Conservation (phyloP, 2,888 invertebrate species). For the Rhogogaster chlorosoma region DNA sequence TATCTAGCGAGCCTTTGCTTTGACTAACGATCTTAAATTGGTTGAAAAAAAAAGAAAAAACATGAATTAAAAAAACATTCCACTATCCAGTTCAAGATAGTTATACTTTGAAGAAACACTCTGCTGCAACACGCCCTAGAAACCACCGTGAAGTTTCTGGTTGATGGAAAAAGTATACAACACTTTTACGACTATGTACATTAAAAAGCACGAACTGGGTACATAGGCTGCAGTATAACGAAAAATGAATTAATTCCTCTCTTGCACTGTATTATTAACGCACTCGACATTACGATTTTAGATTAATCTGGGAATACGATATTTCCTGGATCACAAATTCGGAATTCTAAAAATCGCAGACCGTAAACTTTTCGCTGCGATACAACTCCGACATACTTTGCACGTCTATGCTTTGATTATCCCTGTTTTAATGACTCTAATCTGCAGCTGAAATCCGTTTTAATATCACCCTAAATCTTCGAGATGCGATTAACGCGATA, state of each 20-base stretch:
- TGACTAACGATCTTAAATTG: slow-evolving; percentile 13
- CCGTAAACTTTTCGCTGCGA: not conserved
- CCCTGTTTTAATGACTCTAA: not conserved
- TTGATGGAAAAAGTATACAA: not conserved
- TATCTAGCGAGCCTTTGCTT: slow-evolving; percentile 1
- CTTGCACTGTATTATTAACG: slow-evolving; percentile 31
- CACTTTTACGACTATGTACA: not conserved
- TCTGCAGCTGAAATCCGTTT: not conserved
- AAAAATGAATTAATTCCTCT: not conserved
- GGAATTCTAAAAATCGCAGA: not conserved
- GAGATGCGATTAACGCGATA: slow-evolving; percentile 32
- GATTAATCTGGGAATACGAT: not conserved
- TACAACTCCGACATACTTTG: not conserved
- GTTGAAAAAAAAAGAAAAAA: not conserved
- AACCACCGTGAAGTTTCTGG: slow-evolving; percentile 34
- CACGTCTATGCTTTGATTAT: not conserved
- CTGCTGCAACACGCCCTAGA: not conserved
- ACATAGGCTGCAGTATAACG: not conserved
- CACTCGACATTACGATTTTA: not conserved
- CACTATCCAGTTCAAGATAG: not conserved
- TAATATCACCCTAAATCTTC: not conserved
- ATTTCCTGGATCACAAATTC: not conserved
- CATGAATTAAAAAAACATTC: not conserved
- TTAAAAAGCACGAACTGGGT: not conserved
- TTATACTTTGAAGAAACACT: not conserved